Conservation (phyloP, 2,888 invertebrate genomes). For the Lasioglossum calceatum region DNA sequence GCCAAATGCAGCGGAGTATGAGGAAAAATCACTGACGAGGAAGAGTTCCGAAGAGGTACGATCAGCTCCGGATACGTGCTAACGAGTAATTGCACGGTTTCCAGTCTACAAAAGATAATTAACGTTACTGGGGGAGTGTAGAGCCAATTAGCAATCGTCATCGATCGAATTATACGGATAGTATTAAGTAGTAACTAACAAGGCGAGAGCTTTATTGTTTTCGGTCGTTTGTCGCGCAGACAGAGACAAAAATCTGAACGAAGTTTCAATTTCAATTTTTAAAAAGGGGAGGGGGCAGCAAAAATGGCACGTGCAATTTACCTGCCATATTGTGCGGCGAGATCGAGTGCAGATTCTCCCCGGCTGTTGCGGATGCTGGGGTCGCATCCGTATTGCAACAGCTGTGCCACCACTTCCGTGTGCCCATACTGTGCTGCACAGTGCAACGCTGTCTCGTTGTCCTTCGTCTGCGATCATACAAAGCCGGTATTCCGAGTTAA, state of each 20-base stretch:
- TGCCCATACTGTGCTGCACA: slow-evolving; percentile 97
- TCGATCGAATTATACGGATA: slow-evolving; percentile 27
- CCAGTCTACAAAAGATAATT: slow-evolving; percentile 86
- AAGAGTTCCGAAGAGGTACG: slow-evolving; percentile 88
- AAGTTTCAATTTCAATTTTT: background rate
- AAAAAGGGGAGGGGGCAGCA: background rate
- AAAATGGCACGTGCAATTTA: slow-evolving; percentile 81
- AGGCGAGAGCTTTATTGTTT: slow-evolving; percentile 1
- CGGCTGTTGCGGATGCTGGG: slow-evolving; percentile 94
- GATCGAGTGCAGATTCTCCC: slow-evolving; percentile 96
- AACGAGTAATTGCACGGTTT: slow-evolving; percentile 95
- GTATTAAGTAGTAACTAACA: background rate
- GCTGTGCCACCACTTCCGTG: slow-evolving; percentile 92
- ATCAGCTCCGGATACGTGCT: slow-evolving; percentile 93
- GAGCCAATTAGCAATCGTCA: slow-evolving; percentile 40
- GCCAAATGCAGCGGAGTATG: slow-evolving; percentile 97
- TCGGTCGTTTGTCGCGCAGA: background rate
- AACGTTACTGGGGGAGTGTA: slow-evolving; percentile 44
- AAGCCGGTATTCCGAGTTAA: slow-evolving; percentile 50
- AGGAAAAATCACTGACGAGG: slow-evolving; percentile 86
- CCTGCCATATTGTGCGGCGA: slow-evolving; percentile 97
- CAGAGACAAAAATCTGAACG: background rate
- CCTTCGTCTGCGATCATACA: slow-evolving; percentile 88
- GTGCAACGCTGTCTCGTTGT: slow-evolving; percentile 96
- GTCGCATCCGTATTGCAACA: slow-evolving; percentile 94